Conservation (phyloP, 2,888 invertebrate genomes). For the Phytoseiulus persimilis region DNA sequence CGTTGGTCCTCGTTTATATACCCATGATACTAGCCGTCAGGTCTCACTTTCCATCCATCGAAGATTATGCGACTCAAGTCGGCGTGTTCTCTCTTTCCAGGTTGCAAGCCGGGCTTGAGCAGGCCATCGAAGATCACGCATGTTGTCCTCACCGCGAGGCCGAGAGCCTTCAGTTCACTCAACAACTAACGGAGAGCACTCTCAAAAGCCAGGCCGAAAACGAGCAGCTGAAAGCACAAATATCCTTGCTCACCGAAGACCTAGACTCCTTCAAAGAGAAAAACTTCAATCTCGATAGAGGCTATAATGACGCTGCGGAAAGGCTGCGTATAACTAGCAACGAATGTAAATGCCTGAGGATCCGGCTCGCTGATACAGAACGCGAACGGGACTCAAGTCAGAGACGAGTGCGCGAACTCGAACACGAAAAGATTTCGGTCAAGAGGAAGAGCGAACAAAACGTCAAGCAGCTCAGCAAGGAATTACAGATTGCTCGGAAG, state of each 20-base stretch:
- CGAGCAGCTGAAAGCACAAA: constrained; percentile 33
- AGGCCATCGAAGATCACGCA: constrained; percentile 32
- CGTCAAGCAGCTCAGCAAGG: constrained; percentile 35
- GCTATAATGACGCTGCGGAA: not conserved
- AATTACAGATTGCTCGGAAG: constrained; percentile 14
- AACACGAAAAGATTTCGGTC: constrained; percentile 9
- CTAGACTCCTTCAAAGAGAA: constrained; percentile 10
- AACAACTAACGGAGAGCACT: constrained; percentile 23
- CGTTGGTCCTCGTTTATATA: too few relatives aligned
- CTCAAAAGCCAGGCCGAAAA: constrained; percentile 24
- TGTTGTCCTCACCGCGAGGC: constrained; percentile 11
- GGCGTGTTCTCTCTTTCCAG: too few relatives aligned
- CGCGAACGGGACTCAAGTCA: constrained; percentile 6
- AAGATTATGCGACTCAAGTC: too few relatives aligned
- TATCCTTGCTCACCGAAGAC: constrained; percentile 23
- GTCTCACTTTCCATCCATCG: too few relatives aligned
- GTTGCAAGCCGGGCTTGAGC: not conserved
- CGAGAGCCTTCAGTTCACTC: constrained; percentile 32
- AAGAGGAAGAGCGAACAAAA: constrained; percentile 24
- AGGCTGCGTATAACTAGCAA: constrained; percentile 24
- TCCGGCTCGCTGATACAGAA: constrained; percentile 8
- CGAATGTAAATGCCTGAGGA: constrained; percentile 22
- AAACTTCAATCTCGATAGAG: constrained; percentile 11
- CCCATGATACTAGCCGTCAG: too few relatives aligned
- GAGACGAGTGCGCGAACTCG: constrained; percentile 24